A percentile compares a stretch with the other conserved stretches of the same genome.
Evolutionary conservation across 37 sponge, comb jelly and placozoan genomes (phyloP).

Genomic region (Tethya wilhelma): DNA sequence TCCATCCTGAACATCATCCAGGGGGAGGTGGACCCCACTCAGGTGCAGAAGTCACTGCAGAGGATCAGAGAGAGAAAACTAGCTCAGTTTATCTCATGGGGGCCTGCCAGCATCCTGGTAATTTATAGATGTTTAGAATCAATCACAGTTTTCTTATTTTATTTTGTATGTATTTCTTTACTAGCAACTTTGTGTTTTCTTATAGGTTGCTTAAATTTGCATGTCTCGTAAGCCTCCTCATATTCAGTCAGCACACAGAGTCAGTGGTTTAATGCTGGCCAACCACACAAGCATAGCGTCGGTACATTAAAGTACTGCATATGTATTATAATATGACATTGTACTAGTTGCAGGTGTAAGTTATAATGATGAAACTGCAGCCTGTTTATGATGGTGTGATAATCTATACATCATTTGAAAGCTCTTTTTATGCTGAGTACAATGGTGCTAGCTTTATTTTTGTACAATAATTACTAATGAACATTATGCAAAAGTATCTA

Average conservation of each 20-base stretch:
- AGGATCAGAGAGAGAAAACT: conserved; percentile 96
- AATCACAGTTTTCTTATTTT: background rate
- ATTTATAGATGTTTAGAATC: background rate
- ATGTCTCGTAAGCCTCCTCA: conserved; percentile 94
- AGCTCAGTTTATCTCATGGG: conserved; percentile 99
- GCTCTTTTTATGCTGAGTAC: too few species aligned
- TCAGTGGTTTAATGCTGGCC: conserved; percentile 98
- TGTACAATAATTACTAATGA: too few species aligned
- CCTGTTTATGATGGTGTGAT: background rate
- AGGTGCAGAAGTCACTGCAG: conserved; percentile 98
- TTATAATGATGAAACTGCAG: background rate
- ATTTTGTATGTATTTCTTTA: background rate
- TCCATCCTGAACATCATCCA: conserved; percentile 99
- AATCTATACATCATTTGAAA: too few species aligned
- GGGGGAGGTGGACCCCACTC: conserved; percentile 97
- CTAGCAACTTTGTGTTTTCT: background rate
- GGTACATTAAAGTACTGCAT: conserved; percentile 36
- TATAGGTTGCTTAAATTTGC: conserved; percentile 93
- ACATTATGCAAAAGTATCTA: too few species aligned
- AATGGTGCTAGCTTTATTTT: too few species aligned
- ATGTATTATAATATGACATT: background rate
- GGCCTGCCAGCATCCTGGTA: conserved; percentile 98
- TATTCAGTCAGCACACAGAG: conserved; percentile 93
- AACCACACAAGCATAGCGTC: conserved; percentile 97
- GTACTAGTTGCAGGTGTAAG: background rate